Percentiles rank a stretch among this genome's conserved stretches.
phyloP scores from a whole-genome alignment of 2,888 invertebrate genomes.

The Ischnura elegans region DNA sequence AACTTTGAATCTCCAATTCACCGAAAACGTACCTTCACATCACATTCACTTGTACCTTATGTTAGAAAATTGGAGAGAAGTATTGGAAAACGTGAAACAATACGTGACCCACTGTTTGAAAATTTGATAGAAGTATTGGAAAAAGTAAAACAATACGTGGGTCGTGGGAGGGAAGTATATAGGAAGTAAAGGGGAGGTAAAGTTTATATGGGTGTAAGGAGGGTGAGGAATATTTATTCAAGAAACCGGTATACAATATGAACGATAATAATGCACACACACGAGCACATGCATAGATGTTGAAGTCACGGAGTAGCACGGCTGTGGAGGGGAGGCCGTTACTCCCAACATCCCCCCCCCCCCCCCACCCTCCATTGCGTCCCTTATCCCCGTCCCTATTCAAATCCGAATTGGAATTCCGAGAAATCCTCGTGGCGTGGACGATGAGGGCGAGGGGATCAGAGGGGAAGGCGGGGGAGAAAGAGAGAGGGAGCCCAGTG shows the following conservation, averaged over 20 bases:
- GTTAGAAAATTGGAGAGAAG: background rate
- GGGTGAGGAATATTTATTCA: constrained; percentile 14
- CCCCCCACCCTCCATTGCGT: background rate
- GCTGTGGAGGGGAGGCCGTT: background rate
- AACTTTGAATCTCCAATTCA: too few relatives aligned
- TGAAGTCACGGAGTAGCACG: background rate
- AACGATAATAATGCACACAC: background rate
- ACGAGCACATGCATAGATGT: background rate
- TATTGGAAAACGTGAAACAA: background rate
- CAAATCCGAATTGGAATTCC: constrained; percentile 38
- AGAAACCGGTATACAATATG: background rate
- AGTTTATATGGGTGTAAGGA: background rate
- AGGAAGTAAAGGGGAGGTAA: background rate
- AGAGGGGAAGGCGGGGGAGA: background rate
- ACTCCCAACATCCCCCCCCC: background rate
- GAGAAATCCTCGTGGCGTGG: constrained; percentile 14
- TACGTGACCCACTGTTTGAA: too few relatives aligned
- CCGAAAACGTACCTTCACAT: too few relatives aligned
- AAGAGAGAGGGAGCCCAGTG: background rate
- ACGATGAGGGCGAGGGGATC: background rate
- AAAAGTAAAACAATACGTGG: background rate
- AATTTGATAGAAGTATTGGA: background rate
- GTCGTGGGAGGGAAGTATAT: background rate
- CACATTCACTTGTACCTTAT: too few relatives aligned
- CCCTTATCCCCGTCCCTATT: background rate